Evolutionary conservation across 2,888 invertebrate genomes (phyloP).

Genomic region (Molorchus minor): DNA sequence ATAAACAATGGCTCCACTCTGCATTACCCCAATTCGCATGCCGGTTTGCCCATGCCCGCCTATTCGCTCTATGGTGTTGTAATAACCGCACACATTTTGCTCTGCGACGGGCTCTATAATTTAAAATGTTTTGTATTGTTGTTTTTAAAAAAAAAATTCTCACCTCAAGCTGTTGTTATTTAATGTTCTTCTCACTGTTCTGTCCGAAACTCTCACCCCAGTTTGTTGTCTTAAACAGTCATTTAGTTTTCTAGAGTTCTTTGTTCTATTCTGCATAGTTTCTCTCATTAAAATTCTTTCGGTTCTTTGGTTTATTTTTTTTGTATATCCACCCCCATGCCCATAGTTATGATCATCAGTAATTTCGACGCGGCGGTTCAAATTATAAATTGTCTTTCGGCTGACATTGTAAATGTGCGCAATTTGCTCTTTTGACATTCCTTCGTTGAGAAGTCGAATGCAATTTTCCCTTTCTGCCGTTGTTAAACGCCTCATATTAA

Average conservation of each 20-base stretch:
- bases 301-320: conserved; percentile 2
- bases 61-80: conserved; percentile 4
- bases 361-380: conserved; percentile 2
- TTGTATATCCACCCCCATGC: conserved; percentile 3
- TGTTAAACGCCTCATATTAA: too few species aligned
- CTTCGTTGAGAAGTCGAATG: conserved; percentile 4
- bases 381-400: conserved; percentile 4
- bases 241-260: conserved; percentile 4
- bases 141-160: too few species aligned
- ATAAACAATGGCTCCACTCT: conserved; percentile 3
- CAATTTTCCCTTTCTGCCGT: conserved; percentile 4
- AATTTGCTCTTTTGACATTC: too few species aligned
- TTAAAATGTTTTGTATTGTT: conserved; percentile 1
- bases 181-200: conserved; percentile 4
- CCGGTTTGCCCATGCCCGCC: conserved; percentile 2
- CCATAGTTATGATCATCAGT: too few species aligned
- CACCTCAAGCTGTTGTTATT: neutral
- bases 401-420: neutral
- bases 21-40: too few species aligned
- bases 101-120: too few species aligned
- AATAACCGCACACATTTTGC: neutral
- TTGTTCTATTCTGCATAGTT: conserved; percentile 2
- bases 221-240: conserved; percentile 4
- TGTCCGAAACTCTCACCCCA: conserved; percentile 3
- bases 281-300: conserved; percentile 3